Evolutionary conservation across 2,797 vertebrate species (phyloP).

Genomic region (Pseudomugil gertrudae): DNA sequence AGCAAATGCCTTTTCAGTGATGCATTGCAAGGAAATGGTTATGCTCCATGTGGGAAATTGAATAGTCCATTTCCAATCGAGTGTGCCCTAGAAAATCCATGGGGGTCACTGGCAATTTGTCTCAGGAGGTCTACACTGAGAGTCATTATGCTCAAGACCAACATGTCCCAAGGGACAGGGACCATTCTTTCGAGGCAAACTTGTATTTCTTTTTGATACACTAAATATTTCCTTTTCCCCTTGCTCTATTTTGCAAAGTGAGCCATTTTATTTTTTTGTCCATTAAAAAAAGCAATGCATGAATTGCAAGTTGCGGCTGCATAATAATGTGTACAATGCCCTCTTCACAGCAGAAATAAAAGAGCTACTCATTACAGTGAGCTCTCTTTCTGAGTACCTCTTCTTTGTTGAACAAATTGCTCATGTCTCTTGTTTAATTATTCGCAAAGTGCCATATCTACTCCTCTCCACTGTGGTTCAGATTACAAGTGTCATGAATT

Average conservation of each 20-base stretch:
- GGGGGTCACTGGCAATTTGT: conserved; percentile 80
- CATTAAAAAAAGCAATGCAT: conserved; percentile 20
- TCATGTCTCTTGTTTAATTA: conserved; percentile 55
- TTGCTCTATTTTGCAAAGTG: conserved; percentile 31
- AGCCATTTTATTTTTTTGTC: conserved; percentile 2
- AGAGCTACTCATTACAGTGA: conserved; percentile 49
- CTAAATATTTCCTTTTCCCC: conserved; percentile 36
- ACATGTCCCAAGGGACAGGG: conserved; percentile 65
- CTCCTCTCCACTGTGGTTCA: conserved; percentile 31
- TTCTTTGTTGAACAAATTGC: conserved; percentile 60
- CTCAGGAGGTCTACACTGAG: conserved; percentile 69
- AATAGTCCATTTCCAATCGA: conserved; percentile 81
- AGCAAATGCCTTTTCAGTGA: conserved; percentile 64
- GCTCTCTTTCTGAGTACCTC: conserved; percentile 46
- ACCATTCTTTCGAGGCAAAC: conserved; percentile 60
- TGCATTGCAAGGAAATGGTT: conserved; percentile 69
- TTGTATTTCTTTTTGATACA: conserved; percentile 60
- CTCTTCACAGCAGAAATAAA: conserved; percentile 24
- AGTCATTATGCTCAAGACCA: conserved; percentile 76
- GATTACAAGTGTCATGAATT: conserved; percentile 61
- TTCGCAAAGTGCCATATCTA: conserved; percentile 32
- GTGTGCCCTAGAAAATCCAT: conserved; percentile 76
- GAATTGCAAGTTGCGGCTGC: conserved; percentile 23
- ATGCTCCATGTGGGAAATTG: conserved; percentile 76
- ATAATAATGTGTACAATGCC: conserved; percentile 23